phyloP scores from a whole-genome alignment of 2,797 vertebrate genomes.

The Percopsis omiscomaycus region DNA sequence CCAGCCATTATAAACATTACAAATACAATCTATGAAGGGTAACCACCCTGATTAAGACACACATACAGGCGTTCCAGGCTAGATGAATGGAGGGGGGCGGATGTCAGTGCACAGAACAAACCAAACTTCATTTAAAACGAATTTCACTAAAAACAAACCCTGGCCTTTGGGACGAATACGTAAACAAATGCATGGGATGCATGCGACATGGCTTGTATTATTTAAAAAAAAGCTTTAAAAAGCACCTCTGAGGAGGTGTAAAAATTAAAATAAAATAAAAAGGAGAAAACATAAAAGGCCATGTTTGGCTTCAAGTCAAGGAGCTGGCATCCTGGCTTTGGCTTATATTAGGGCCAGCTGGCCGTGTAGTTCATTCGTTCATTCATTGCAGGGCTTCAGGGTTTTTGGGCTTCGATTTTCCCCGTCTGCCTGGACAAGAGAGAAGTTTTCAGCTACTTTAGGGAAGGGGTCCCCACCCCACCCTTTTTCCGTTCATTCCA shows the following conservation, averaged over 20 bases:
- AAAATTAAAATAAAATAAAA: constrained; percentile 2
- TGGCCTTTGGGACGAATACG: constrained; percentile 31
- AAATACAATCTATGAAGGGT: constrained; percentile 26
- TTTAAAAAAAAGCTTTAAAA: constrained; percentile 71
- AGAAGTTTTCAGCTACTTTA: constrained; percentile 5
- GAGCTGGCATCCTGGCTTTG: constrained; percentile 65
- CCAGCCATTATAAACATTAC: constrained; percentile 18
- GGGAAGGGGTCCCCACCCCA: constrained; percentile 15
- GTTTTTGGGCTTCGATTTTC: constrained; percentile 41
- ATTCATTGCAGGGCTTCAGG: constrained; percentile 25
- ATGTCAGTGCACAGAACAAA: constrained; percentile 63
- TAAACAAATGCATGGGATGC: constrained; percentile 55
- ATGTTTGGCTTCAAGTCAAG: constrained; percentile 73
- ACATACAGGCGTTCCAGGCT: constrained; percentile 46
- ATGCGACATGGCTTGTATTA: constrained; percentile 63
- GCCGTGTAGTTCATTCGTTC: constrained; percentile 49
- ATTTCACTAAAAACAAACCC: constrained; percentile 29
- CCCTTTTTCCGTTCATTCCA: constrained; percentile 77
- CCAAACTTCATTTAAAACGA: constrained; percentile 39
- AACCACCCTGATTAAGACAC: constrained; percentile 31
- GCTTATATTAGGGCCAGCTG: constrained; percentile 53
- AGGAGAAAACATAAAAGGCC: constrained; percentile 65
- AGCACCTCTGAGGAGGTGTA: constrained; percentile 52
- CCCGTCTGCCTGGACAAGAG: constrained; percentile 48
- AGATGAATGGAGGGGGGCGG: constrained; percentile 29